Base-by-base conservation (phyloP, 2,888 invertebrate genomes). In the Melanargia galathea region DNA sequence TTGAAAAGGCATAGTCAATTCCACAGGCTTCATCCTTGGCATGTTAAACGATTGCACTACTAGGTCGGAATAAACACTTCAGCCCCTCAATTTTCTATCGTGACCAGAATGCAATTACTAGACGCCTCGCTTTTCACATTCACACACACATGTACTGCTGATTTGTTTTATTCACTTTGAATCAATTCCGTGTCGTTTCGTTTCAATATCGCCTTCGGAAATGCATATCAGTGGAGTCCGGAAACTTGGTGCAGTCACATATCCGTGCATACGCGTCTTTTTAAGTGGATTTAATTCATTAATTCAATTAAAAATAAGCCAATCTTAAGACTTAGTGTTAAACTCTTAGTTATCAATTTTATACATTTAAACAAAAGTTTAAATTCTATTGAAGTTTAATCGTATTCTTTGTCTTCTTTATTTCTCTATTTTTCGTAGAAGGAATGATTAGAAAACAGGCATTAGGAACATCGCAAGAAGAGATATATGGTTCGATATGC, bases 391-490 rank as follows among this genome's bases (percentile, higher is more conserved):
- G n/a, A 30, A 30, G 2, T 26, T 26, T 7, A 30, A 3, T 30
- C 30, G 6, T 7, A 30, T 8, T 30, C 30, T 30, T 30, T 30
- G 7, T 30, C 1, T 30, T 30, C 30, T 30, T 1, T 30, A 30
- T 8, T 30, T 30, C 30, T 30, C 6, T 30, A 24, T 51, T 8
- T 35, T 11, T 13, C 3, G 13, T 35, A 13, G 13, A 11, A 54
- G 68, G 52, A 54, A 80, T 81, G 78, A 67, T 80, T 55, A 76
- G 80, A 67, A 87, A 83, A 69, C 75, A 73, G 60, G 72, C 73
- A 20, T 64, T 74, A 38, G 88, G 88, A 38, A 88, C 87, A 48
- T 79, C 81, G 35, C 86, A 87, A 65, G 89, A 89, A 66, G 89
- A 89, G 65, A 77, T 76, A 68, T 82, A 82, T 65, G 87, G 87